Percentiles rank a stretch among this genome's conserved stretches.
Evolutionary conservation across 2,113 vertebrate genomes (phyloP).

Genomic region (Galeopterus variegatus): DNA sequence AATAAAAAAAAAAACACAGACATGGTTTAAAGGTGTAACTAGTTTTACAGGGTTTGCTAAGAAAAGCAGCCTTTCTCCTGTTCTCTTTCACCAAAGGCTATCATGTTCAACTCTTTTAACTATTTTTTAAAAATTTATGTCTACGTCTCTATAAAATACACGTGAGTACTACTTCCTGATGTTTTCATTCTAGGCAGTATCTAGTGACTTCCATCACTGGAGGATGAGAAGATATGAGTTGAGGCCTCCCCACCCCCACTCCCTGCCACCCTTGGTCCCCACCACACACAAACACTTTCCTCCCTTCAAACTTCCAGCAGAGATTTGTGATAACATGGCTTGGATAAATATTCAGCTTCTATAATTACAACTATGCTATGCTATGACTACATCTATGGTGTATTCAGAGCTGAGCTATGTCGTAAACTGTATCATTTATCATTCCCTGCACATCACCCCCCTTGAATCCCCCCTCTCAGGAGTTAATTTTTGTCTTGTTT

Average conservation of each 20-base stretch:
- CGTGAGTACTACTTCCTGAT: not conserved
- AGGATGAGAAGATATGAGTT: not conserved
- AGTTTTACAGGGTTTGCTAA: not conserved
- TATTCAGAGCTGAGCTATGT: not conserved
- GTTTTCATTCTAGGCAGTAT: not conserved
- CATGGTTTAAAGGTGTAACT: not conserved
- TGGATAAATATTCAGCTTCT: too few species aligned
- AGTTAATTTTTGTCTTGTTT: not conserved
- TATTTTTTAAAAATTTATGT: not conserved
- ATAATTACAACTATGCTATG: too few species aligned
- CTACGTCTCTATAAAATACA: not conserved
- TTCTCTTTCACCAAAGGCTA: not conserved
- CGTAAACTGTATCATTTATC: not conserved
- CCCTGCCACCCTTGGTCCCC: too few species aligned
- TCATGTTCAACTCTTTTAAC: not conserved
- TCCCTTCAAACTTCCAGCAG: not conserved
- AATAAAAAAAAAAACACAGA: not conserved
- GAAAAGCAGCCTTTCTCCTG: not conserved
- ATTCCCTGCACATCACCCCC: not conserved
- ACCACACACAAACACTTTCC: not conserved
- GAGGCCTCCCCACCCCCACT: too few species aligned
- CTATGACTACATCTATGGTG: too few species aligned
- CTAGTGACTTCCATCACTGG: not conserved
- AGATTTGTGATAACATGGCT: not conserved
- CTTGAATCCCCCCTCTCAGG: not conserved